phyloP scores from a whole-genome alignment of 2,113 vertebrate species.

The Poicephalus gulielmi region DNA sequence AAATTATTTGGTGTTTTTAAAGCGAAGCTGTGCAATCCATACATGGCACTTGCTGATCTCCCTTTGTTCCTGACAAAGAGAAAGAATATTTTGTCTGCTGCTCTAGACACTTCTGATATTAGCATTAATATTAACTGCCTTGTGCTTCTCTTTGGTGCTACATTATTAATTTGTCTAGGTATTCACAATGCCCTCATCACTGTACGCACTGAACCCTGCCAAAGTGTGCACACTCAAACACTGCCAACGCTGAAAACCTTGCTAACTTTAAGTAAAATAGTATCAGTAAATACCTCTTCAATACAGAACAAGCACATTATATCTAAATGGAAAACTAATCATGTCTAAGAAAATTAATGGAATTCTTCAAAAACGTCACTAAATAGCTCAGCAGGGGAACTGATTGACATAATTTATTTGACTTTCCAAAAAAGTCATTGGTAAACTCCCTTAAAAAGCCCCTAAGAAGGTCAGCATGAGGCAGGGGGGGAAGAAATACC shows the following conservation, averaged over 20 bases:
- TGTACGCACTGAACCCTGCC: not conserved
- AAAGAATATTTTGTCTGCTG: conserved; percentile 36
- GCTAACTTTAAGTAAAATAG: not conserved
- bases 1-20: not conserved
- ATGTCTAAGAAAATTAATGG: not conserved
- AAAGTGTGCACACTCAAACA: not conserved
- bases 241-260: not conserved
- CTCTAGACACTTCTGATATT: not conserved
- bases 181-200: not conserved
- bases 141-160: not conserved
- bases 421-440: not conserved
- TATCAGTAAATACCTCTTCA: not conserved
- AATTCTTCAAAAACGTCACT: not conserved
- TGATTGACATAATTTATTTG: not conserved
- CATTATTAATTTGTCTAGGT: conserved; percentile 41
- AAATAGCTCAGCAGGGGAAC: not conserved
- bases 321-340: not conserved
- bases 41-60: not conserved
- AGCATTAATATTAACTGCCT: conserved; percentile 46
- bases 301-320: not conserved
- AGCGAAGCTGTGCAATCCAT: not conserved
- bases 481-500: not conserved
- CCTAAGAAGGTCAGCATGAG: not conserved
- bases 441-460: not conserved
- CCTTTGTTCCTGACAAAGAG: conserved; percentile 6